Evolutionary conservation across 2,888 invertebrate species (phyloP).

Genomic region (Andrena minutula): DNA sequence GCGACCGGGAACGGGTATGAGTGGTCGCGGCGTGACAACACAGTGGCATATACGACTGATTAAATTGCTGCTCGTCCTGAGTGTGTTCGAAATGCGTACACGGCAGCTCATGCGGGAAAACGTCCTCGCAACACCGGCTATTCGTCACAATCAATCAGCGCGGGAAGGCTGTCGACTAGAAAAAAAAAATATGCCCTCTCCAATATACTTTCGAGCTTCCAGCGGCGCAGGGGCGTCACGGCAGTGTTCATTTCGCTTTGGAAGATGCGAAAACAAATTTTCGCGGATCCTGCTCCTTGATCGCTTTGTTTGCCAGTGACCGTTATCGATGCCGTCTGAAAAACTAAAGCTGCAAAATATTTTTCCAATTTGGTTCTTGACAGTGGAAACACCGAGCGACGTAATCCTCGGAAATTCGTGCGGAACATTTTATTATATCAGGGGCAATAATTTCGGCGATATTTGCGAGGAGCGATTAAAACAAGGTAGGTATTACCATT

Average conservation of each 20-base stretch:
- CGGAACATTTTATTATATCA: neutral
- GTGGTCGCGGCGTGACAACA: conserved; percentile 49
- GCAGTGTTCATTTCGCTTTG: conserved; percentile 49
- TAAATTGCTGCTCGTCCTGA: conserved; percentile 66
- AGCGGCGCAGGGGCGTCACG: conserved; percentile 44
- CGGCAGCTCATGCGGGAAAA: conserved; percentile 55
- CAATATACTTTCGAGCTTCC: conserved; percentile 59
- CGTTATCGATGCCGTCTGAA: neutral
- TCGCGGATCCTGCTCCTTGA: conserved; percentile 20
- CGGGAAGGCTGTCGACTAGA: conserved; percentile 58
- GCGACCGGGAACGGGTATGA: conserved; percentile 10
- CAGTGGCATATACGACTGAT: conserved; percentile 60
- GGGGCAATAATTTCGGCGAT: neutral
- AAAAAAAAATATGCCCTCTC: conserved; percentile 47
- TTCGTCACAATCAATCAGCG: conserved; percentile 74
- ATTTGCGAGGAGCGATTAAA: neutral
- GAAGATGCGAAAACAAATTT: conserved; percentile 54
- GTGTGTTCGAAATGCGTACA: conserved; percentile 63
- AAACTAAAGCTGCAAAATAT: conserved; percentile 26
- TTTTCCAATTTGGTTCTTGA: conserved; percentile 6
- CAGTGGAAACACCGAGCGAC: too few species aligned
- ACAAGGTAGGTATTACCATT: neutral
- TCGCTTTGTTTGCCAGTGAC: conserved; percentile 33
- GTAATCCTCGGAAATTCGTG: neutral
- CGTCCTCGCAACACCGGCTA: conserved; percentile 67